Conservation (phyloP, 2,888 invertebrate genomes). For the Ectemnius lituratus region DNA sequence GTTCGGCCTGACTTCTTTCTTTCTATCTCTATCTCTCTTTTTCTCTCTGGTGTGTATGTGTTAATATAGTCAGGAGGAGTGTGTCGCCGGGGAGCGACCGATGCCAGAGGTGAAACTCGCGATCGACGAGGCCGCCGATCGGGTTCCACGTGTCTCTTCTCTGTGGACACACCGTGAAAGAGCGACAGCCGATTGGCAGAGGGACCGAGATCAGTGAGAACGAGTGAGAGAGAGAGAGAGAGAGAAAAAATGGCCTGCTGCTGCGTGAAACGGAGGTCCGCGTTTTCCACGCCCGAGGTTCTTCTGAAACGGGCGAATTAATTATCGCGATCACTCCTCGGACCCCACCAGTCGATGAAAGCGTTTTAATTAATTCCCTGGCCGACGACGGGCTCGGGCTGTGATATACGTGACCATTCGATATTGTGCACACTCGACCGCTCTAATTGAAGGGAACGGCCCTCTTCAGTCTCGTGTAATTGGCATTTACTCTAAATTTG, state of each 20-base stretch:
- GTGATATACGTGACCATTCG: too few relatives aligned
- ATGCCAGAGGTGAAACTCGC: slow-evolving; percentile 55
- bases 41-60: slow-evolving; percentile 33
- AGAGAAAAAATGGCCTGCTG: slow-evolving; percentile 18
- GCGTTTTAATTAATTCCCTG: slow-evolving; percentile 49
- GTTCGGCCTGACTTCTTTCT: slow-evolving; percentile 26
- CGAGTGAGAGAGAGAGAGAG: slow-evolving; percentile 2
- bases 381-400: slow-evolving; percentile 10
- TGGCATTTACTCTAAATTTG: too few relatives aligned
- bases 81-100: slow-evolving; percentile 11
- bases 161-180: too few relatives aligned
- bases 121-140: slow-evolving; percentile 26
- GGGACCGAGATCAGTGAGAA: slow-evolving; percentile 12
- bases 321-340: slow-evolving; percentile 39
- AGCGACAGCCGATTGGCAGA: too few relatives aligned
- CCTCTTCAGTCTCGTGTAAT: too few relatives aligned
- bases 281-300: slow-evolving; percentile 61
- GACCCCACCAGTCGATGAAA: slow-evolving; percentile 41
- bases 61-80: slow-evolving; percentile 50
- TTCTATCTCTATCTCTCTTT: too few relatives aligned
- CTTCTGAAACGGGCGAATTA: slow-evolving; percentile 54
- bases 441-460: too few relatives aligned
- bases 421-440: too few relatives aligned
- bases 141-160: slow-evolving; percentile 10
- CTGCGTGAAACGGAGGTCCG: slow-evolving; percentile 51